Conservation (phyloP, 2,113 vertebrate genomes). For the Shinisaurus crocodilurus region DNA sequence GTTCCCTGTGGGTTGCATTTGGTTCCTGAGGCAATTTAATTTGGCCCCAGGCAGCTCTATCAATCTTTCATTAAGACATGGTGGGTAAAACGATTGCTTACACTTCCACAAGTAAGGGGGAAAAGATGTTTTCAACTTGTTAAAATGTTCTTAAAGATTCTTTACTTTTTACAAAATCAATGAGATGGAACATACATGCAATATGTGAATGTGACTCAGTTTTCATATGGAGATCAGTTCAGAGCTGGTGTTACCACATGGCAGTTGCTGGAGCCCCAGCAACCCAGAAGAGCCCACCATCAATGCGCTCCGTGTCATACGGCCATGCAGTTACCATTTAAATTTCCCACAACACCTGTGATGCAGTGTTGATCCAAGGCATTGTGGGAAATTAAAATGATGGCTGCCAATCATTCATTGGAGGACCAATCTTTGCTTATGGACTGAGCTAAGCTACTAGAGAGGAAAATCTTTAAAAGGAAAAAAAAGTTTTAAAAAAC, state of each 20-base stretch:
- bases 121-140: not conserved
- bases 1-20: not conserved
- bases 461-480: not conserved
- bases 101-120: not conserved
- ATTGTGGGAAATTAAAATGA: not conserved
- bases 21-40: not conserved
- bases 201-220: not conserved
- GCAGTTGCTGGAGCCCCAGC: not conserved
- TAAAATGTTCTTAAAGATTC: not conserved
- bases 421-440: not conserved
- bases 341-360: not conserved
- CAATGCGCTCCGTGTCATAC: too few species aligned
- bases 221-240: not conserved
- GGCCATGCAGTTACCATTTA: not conserved
- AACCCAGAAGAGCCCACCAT: too few species aligned
- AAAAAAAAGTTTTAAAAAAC: not conserved
- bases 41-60: not conserved
- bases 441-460: not conserved
- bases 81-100: not conserved
- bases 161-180: not conserved
- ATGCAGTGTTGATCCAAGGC: not conserved
- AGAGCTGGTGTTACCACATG: too few species aligned
- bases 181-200: not conserved
- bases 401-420: not conserved
- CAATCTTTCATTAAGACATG: not conserved